Percentiles rank a stretch among this genome's conserved stretches.
These are phyloP conservation scores for Bombus vancouverensis DNA, from an alignment of 1,140 invertebrate species.

Conservation along the genomic window DNA sequence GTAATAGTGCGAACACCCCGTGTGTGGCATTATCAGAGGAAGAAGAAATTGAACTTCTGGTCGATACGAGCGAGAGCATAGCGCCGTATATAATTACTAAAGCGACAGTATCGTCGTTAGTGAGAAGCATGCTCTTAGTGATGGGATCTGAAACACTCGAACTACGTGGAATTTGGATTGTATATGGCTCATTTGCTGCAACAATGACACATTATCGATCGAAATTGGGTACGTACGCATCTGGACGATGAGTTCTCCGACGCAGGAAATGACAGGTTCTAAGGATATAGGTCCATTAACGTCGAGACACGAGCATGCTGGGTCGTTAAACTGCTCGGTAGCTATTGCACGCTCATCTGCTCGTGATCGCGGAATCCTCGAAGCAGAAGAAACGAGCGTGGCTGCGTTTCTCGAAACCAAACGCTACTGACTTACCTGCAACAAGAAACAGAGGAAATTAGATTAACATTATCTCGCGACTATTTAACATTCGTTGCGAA, in stretches of 20 bases:
- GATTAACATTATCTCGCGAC: not conserved
- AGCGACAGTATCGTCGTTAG: too few relatives aligned
- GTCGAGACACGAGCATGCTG: not conserved
- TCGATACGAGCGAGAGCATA: too few relatives aligned
- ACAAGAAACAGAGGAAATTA: slow-evolving; percentile 31
- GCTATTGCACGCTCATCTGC: slow-evolving; percentile 15
- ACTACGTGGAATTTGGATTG: too few relatives aligned
- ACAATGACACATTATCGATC: slow-evolving; percentile 33
- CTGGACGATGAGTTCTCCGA: slow-evolving; percentile 30
- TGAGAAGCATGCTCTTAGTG: too few relatives aligned
- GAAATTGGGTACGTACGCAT: not conserved
- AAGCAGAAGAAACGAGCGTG: not conserved
- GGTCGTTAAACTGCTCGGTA: slow-evolving; percentile 18
- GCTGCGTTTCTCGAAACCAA: not conserved
- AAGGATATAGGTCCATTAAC: slow-evolving; percentile 14
- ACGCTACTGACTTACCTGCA: slow-evolving; percentile 53
- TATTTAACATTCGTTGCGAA: not conserved
- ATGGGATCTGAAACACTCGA: too few relatives aligned
- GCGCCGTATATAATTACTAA: too few relatives aligned
- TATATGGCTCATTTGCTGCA: too few relatives aligned
- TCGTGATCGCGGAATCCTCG: not conserved
- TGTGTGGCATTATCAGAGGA: too few relatives aligned
- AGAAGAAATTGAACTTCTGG: too few relatives aligned
- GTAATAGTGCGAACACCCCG: too few relatives aligned
- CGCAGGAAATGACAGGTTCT: slow-evolving; percentile 20